Evolutionary conservation across 1,140 invertebrate species (phyloP), one percentile per base, ranked within the genome.

Genomic region (Chironomus striatipennis): DNA sequence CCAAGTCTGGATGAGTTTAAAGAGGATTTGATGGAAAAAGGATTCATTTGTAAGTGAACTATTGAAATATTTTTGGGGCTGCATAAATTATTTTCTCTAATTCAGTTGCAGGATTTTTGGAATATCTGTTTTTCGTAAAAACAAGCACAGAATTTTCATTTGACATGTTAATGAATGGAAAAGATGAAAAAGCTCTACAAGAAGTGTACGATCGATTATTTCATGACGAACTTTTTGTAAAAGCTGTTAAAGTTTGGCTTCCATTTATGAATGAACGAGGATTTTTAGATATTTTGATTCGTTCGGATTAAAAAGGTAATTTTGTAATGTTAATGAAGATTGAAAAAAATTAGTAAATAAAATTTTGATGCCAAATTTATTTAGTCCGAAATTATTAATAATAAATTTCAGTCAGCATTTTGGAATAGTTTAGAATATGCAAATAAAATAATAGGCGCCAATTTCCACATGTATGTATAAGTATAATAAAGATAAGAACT

Each of bases 1-100:
- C 85, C 85, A 1, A 85, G 78, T 12, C 76, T 83, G 43, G 78
- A 79, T 0, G 79, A 83, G 3, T 17, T 87, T 6, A 75, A 81
- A 0, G 77, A 77, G 15, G 74, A 77, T 7, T 24, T 86, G 15
- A 77, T 77, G 1, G 78, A 81, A 10, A 80, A 76, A 6, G 79
- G 76, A 0, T 1, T 75, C 24, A 34, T 34, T 2, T 0, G 79
- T 79, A 0, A 85, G 79, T 12, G 78, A 77, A 77, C 43, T 47
- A 43, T 43, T 43, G 15, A 65, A 65, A n/a, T 67, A 12, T 18
- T 67, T n/a, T 67, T 67, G n/a, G 1, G 64, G 2, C 8, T n/a
- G 17, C 10, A 65, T 8, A 67, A 67, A 67, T 47, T 8, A 34
- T 34, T 34, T 5, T 2, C 1, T 5, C 24, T 34, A 10, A 18